Conservation (phyloP, 2,888 invertebrate species). For the Brachyptera risi region DNA sequence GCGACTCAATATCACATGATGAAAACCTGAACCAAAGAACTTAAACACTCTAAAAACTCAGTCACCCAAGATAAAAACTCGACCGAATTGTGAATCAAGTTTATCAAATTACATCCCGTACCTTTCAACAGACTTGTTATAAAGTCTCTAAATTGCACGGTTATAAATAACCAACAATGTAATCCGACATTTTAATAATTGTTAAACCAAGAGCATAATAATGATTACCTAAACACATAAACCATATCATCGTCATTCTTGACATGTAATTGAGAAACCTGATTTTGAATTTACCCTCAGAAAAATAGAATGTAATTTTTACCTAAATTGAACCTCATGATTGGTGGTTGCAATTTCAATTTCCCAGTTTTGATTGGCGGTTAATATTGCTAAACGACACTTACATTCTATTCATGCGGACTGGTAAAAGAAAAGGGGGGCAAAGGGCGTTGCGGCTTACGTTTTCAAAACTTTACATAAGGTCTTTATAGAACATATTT, state of each 20-base stretch:
- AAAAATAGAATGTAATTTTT: background rate
- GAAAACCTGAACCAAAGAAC: too few relatives aligned
- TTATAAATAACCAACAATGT: background rate
- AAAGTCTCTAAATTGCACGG: too few relatives aligned
- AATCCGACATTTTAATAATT: background rate
- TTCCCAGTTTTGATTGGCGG: conserved; percentile 23
- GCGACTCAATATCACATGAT: too few relatives aligned
- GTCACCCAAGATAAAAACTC: too few relatives aligned
- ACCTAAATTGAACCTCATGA: conserved; percentile 24
- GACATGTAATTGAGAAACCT: too few relatives aligned
- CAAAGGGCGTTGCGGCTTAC: background rate
- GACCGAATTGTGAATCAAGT: too few relatives aligned
- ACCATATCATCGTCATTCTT: too few relatives aligned
- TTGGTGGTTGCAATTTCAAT: conserved; percentile 23
- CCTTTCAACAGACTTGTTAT: too few relatives aligned
- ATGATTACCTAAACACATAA: background rate
- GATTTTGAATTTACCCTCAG: too few relatives aligned
- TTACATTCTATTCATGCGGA: background rate
- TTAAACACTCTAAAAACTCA: too few relatives aligned
- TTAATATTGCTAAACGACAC: conserved; percentile 7
- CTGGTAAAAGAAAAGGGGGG: background rate
- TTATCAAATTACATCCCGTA: too few relatives aligned
- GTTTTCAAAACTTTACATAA: background rate
- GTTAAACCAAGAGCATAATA: too few relatives aligned
- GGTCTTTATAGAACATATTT: background rate